Evolutionary conservation across 2,113 vertebrate species (phyloP).

Genomic region (Ictidomys tridecemlineatus): DNA sequence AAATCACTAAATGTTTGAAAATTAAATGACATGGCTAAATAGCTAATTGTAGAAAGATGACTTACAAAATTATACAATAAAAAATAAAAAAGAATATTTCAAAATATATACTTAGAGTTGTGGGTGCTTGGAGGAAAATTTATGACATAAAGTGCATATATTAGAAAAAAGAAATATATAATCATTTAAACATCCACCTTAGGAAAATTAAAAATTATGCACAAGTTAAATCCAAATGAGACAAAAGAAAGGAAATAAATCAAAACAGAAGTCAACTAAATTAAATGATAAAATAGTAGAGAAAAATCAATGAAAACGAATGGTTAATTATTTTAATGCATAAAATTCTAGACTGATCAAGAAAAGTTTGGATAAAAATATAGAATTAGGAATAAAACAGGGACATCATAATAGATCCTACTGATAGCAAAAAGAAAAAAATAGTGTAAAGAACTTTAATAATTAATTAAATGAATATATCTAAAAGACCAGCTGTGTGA

Average conservation of each 20-base stretch:
- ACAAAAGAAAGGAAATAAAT: not conserved
- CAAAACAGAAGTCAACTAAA: not conserved
- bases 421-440: conserved; percentile 2
- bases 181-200: not conserved
- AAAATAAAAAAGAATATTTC: not conserved
- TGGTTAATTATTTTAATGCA: not conserved
- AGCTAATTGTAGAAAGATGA: not conserved
- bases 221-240: not conserved
- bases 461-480: not conserved
- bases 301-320: not conserved
- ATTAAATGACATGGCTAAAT: conserved; percentile 3
- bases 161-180: not conserved
- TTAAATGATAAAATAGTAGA: not conserved
- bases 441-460: not conserved
- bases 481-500: not conserved
- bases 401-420: not conserved
- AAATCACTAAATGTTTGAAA: not conserved
- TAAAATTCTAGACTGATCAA: not conserved
- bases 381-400: not conserved
- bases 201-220: not conserved
- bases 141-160: not conserved
- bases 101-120: not conserved
- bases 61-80: conserved; percentile 9
- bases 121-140: not conserved
- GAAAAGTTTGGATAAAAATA: not conserved